These are phyloP conservation scores for Timema podura DNA, from an alignment of 2,888 invertebrate genomes.

Conservation along the genomic window DNA sequence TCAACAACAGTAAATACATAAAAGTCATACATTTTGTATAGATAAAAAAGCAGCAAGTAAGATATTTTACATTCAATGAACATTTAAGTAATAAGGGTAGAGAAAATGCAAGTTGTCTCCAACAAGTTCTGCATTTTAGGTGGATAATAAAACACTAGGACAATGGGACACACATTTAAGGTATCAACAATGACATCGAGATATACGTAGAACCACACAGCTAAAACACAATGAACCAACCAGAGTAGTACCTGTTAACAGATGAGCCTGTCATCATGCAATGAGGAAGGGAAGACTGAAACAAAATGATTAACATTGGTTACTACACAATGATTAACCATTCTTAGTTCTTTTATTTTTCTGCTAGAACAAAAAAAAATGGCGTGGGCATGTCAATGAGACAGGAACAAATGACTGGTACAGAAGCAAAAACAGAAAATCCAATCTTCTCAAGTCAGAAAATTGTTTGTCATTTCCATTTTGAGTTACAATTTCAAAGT, in stretches of 20 bases:
- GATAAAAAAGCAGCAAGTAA: no score
- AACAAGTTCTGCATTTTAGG: no score
- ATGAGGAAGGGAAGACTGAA: slow-evolving; percentile 39
- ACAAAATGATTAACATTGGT: slow-evolving; percentile 38
- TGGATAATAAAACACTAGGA: neutral
- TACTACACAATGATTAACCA: slow-evolving; percentile 30
- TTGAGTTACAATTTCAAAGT: no score
- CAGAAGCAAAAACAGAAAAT: no score
- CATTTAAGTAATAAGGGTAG: no score
- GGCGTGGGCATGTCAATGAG: neutral
- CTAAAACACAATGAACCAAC: slow-evolving; percentile 34
- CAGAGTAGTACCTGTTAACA: slow-evolving; percentile 36
- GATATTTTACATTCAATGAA: no score
- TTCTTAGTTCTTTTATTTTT: slow-evolving; percentile 16
- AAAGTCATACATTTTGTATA: no score
- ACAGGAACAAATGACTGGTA: neutral
- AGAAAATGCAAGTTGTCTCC: no score
- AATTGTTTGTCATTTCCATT: no score
- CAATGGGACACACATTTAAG: slow-evolving; percentile 26
- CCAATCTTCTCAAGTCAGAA: no score
- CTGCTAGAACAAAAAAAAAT: slow-evolving; percentile 12
- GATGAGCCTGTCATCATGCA: slow-evolving; percentile 41
- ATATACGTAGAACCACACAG: slow-evolving; percentile 32
- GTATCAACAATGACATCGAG: slow-evolving; percentile 28
- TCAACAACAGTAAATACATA: no score